Evolutionary conservation across 2,888 invertebrate species (phyloP).

Genomic region (Mycogona germanica): DNA sequence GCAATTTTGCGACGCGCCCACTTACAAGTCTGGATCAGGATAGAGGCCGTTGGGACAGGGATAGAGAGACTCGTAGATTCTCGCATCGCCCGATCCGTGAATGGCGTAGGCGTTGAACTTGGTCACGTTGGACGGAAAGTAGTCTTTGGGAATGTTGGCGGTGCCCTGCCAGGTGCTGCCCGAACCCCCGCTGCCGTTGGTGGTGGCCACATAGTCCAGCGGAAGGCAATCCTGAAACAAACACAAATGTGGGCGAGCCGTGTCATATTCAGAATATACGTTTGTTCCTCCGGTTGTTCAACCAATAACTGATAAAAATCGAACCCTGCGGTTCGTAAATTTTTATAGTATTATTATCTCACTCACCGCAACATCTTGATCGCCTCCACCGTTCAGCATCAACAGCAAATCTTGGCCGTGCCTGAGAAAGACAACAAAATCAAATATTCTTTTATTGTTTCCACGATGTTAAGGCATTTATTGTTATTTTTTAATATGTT

Average conservation of each 20-base stretch:
- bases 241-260: conserved; percentile 3
- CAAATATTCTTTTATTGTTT: too few species aligned
- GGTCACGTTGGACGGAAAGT: conserved; percentile 37
- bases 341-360: too few species aligned
- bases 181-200: conserved; percentile 26
- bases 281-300: too few species aligned
- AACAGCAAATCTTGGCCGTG: conserved; percentile 37
- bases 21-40: conserved; percentile 38
- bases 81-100: conserved; percentile 35
- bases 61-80: conserved; percentile 38
- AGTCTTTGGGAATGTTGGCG: conserved; percentile 37
- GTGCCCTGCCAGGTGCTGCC: conserved; percentile 37
- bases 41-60: conserved; percentile 35
- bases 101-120: conserved; percentile 43
- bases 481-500: too few species aligned
- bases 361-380: conserved; percentile 21
- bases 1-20: conserved; percentile 7
- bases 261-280: too few species aligned
- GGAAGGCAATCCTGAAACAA: conserved; percentile 31
- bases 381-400: conserved; percentile 35
- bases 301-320: too few species aligned
- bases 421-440: conserved; percentile 26
- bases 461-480: too few species aligned
- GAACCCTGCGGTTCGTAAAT: too few species aligned
- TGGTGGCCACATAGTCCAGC: conserved; percentile 28